Base-by-base conservation (phyloP, 2,113 vertebrate species). In the Menidia beryllina region DNA sequence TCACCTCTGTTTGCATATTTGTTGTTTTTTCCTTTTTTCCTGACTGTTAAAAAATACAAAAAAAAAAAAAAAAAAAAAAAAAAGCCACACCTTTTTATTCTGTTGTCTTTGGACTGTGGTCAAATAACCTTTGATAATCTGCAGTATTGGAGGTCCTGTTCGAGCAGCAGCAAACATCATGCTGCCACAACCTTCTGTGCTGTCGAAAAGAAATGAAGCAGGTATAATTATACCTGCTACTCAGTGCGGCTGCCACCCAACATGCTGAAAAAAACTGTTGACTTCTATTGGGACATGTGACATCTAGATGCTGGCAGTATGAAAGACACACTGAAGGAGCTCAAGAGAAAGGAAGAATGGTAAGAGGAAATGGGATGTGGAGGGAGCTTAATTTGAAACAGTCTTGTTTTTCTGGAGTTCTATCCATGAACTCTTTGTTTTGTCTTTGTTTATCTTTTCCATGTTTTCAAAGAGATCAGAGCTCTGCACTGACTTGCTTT, bases 211-310 rank as follows among this genome's bases (percentile, higher is more conserved):
- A 84, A 75, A 90, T 65, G 48, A 49, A 79, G 76, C 61, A 77
- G 68, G 79, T 63, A 69, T 91, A 88, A 91, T 93, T 63, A 69
- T 91, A 88, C 90, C 92, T 89, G 89, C 81, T 89, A 89, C 85
- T n/a, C 78, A 89, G 91, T 90, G 88, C 88, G 82, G 75, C 69
- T 52, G 68, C 67, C 69, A 79, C 74, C 69, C 79, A 91, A 80
- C 74, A 62, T 26, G 77, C 59, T 54, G 56, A 79, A 69, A 61
- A 75, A 66, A 67, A 34, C 30, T 34, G 57, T 58, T 59, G 75
- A 73, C 51, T 69, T 60, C 57, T 69, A 80, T 76, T 61, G 75
- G 57, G 43, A 74, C 61, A 41, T 50, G 51, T 52, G 43, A 82
- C 72, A 73, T 85, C 78, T 74, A 63, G 53, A 49, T 27, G 11